A percentile compares a stretch with the other conserved stretches of the same genome.
phyloP scores from a whole-genome alignment of 2,113 vertebrate genomes.

The Taxidea taxus region DNA sequence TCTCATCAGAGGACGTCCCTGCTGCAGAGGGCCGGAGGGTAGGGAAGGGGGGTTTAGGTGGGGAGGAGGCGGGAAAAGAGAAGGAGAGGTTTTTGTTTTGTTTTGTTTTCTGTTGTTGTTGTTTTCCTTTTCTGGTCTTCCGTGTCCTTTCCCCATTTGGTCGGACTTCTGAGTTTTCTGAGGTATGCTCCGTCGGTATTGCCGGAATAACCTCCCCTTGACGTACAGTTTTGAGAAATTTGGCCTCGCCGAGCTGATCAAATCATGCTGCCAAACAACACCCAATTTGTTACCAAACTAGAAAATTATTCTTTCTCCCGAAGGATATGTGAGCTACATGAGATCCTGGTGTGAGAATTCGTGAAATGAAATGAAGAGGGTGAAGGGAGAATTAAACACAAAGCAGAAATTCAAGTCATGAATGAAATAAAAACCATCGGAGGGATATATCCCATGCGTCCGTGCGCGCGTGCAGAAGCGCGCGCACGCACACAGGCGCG shows the following conservation, averaged over 20 bases:
- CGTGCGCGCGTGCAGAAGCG: rapidly evolving
- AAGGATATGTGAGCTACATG: constrained; percentile 55
- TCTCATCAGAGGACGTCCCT: constrained; percentile 3
- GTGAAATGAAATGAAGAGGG: not conserved
- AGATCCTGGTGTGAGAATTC: constrained; percentile 48
- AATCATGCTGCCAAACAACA: not conserved
- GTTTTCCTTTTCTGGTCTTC: not conserved
- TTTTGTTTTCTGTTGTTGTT: too few relatives aligned
- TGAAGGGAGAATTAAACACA: not conserved
- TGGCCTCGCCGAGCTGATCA: constrained; percentile 51
- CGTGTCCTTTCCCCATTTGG: constrained; percentile 14
- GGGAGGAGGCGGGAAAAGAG: not conserved
- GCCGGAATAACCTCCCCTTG: constrained; percentile 32
- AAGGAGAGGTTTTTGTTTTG: not conserved
- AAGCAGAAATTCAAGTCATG: not conserved
- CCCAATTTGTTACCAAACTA: constrained; percentile 73
- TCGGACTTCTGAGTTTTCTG: not conserved
- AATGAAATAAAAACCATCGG: not conserved
- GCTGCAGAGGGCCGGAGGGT: not conserved
- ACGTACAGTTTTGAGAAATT: constrained; percentile 25
- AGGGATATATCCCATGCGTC: not conserved
- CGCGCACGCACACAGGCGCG: too few relatives aligned
- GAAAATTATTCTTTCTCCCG: constrained; percentile 69
- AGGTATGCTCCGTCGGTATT: not conserved
- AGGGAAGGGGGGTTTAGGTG: not conserved